phyloP scores from a whole-genome alignment of 1,140 invertebrate genomes.

The Nixonia krombeini region DNA sequence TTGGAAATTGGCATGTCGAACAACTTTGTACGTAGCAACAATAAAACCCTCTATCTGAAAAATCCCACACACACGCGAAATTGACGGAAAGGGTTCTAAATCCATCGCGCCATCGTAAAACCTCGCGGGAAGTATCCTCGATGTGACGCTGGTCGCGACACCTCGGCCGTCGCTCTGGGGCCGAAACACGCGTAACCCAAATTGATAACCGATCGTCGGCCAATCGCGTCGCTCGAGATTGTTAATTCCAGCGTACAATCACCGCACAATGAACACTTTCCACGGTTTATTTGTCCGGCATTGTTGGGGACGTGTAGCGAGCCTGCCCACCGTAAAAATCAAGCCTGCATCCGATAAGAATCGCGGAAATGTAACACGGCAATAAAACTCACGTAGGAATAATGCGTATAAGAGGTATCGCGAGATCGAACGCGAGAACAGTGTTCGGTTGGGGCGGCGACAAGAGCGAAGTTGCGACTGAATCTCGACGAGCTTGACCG shows the following conservation, averaged over 20 bases:
- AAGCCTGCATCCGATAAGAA: slow-evolving; percentile 56
- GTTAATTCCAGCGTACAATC: slow-evolving; percentile 3
- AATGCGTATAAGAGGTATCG: slow-evolving; percentile 55
- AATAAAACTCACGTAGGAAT: slow-evolving; percentile 56
- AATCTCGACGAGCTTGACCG: background rate
- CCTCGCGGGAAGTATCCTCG: too few relatives aligned
- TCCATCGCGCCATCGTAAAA: too few relatives aligned
- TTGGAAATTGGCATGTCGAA: too few relatives aligned
- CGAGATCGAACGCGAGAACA: slow-evolving; percentile 37
- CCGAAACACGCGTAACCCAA: too few relatives aligned
- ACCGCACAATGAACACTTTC: slow-evolving; percentile 26
- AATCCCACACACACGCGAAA: too few relatives aligned
- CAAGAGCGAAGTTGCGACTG: slow-evolving; percentile 11
- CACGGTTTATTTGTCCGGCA: slow-evolving; percentile 19
- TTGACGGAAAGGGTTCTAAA: too few relatives aligned
- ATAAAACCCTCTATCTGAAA: too few relatives aligned
- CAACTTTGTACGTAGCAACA: too few relatives aligned
- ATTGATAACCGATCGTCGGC: background rate
- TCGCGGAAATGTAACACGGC: slow-evolving; percentile 55
- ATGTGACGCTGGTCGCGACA: too few relatives aligned
- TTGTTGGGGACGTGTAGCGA: slow-evolving; percentile 2
- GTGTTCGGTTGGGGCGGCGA: slow-evolving; percentile 39
- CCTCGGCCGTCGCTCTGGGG: too few relatives aligned
- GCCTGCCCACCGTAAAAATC: background rate
- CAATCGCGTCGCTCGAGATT: background rate